phyloP scores from a whole-genome alignment of 2,797 vertebrate genomes.

The Lycodopsis pacificus region DNA sequence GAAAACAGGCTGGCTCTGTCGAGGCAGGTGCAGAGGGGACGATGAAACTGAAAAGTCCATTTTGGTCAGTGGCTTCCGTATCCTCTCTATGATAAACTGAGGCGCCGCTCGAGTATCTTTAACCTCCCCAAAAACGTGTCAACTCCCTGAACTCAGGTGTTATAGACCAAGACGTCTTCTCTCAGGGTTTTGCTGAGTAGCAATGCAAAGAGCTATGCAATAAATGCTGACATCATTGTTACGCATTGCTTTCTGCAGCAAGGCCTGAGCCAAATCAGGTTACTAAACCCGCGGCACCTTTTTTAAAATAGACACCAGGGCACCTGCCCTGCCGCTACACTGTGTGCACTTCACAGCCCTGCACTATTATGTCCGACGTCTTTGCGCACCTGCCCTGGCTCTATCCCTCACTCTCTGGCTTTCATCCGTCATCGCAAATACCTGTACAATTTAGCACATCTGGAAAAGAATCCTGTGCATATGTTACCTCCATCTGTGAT shows the following conservation, averaged over 20 bases:
- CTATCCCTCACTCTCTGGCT: no score
- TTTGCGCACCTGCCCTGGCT: slow-evolving; percentile 16
- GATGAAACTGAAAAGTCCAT: slow-evolving; percentile 37
- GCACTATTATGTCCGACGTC: slow-evolving; percentile 11
- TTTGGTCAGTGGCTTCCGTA: slow-evolving; percentile 31
- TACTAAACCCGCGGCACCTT: slow-evolving; percentile 13
- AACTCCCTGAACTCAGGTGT: slow-evolving; percentile 28
- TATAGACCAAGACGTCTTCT: slow-evolving; percentile 18
- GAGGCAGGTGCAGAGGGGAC: slow-evolving; percentile 50
- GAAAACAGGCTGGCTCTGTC: slow-evolving; percentile 51
- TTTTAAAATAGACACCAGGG: slow-evolving; percentile 27
- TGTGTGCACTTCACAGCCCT: slow-evolving; percentile 1
- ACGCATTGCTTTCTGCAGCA: slow-evolving; percentile 23
- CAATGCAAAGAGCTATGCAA: not conserved
- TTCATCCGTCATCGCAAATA: slow-evolving; percentile 31
- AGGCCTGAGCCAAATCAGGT: slow-evolving; percentile 5
- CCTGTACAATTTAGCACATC: slow-evolving; percentile 34
- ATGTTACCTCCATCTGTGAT: slow-evolving; percentile 44
- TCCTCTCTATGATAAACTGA: slow-evolving; percentile 39
- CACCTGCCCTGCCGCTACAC: slow-evolving; percentile 9
- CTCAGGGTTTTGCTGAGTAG: slow-evolving; percentile 22
- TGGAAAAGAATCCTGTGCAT: slow-evolving; percentile 17
- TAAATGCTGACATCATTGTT: slow-evolving; percentile 48
- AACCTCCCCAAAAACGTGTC: slow-evolving; percentile 23
- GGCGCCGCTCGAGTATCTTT: slow-evolving; percentile 17